Evolutionary conservation across 1,140 invertebrate species (phyloP).

Genomic region (Nomia melanderi): DNA sequence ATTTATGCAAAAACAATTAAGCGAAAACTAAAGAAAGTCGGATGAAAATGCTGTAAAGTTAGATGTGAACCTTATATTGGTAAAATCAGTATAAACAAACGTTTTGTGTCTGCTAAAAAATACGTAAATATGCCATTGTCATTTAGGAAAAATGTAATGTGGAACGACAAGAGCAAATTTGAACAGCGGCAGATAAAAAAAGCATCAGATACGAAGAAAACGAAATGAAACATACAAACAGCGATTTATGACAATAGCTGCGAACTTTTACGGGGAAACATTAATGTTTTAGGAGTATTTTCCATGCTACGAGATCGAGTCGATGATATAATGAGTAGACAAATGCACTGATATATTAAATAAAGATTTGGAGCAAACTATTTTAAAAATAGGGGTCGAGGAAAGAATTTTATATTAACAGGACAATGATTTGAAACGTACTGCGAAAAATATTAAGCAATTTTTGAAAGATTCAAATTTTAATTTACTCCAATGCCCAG

Average conservation of each 20-base stretch:
- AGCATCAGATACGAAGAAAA: neutral
- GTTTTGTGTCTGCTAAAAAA: conserved; percentile 8
- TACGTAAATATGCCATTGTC: conserved; percentile 14
- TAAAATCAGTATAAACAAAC: neutral
- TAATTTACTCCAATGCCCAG: too few relatives aligned
- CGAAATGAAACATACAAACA: conserved; percentile 3
- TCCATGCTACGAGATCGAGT: neutral
- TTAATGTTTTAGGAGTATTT: neutral
- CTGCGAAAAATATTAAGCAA: too few relatives aligned
- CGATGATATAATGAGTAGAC: too few relatives aligned
- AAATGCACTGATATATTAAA: too few relatives aligned
- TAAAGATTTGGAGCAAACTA: too few relatives aligned
- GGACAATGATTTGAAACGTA: too few relatives aligned
- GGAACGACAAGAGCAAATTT: conserved; percentile 22
- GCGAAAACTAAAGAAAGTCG: neutral
- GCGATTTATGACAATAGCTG: neutral
- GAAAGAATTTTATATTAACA: too few relatives aligned
- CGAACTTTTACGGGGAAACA: neutral
- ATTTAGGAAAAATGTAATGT: conserved; percentile 11
- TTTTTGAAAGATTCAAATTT: too few relatives aligned
- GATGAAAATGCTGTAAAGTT: neutral
- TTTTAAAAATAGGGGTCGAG: too few relatives aligned
- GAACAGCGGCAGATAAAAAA: conserved; percentile 9
- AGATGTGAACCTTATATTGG: conserved; percentile 1
- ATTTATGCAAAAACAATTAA: neutral